These are phyloP conservation scores for Prinia subflava DNA, from an alignment of 2,113 vertebrate species.

Conservation along the genomic window DNA sequence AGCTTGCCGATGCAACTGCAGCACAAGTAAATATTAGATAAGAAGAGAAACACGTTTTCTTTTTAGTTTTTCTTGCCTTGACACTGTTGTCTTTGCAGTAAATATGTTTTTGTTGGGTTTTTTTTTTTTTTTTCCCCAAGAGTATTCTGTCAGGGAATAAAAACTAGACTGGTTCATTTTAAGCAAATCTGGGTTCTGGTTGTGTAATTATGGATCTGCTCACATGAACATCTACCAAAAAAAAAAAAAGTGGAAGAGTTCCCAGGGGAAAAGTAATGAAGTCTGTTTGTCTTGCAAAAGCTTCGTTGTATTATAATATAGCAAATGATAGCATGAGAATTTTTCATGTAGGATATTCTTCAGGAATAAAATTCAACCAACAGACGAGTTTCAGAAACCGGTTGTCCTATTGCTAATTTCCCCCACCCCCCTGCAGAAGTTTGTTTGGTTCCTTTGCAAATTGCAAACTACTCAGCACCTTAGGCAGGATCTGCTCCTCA, in stretches of 20 bases:
- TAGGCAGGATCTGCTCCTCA: background rate
- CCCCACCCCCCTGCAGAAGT: background rate
- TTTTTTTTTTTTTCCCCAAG: background rate
- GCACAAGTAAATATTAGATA: background rate
- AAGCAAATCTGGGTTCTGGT: background rate
- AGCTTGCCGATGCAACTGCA: background rate
- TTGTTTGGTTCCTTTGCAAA: background rate
- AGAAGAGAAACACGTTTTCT: background rate
- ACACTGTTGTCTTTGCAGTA: background rate
- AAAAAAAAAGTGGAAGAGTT: background rate
- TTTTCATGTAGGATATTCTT: background rate
- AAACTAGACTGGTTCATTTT: background rate
- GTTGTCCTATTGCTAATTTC: background rate
- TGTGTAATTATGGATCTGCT: constrained; percentile 15
- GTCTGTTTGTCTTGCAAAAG: constrained; percentile 13
- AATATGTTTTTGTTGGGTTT: background rate
- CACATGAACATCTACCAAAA: background rate
- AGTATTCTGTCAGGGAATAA: background rate
- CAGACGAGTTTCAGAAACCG: background rate
- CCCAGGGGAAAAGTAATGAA: background rate
- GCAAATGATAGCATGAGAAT: background rate
- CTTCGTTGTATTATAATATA: background rate
- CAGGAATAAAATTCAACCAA: background rate
- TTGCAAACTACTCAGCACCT: background rate
- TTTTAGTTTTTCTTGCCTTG: background rate